phyloP scores from a whole-genome alignment of 2,113 vertebrate genomes.

The Nesoenas mayeri region DNA sequence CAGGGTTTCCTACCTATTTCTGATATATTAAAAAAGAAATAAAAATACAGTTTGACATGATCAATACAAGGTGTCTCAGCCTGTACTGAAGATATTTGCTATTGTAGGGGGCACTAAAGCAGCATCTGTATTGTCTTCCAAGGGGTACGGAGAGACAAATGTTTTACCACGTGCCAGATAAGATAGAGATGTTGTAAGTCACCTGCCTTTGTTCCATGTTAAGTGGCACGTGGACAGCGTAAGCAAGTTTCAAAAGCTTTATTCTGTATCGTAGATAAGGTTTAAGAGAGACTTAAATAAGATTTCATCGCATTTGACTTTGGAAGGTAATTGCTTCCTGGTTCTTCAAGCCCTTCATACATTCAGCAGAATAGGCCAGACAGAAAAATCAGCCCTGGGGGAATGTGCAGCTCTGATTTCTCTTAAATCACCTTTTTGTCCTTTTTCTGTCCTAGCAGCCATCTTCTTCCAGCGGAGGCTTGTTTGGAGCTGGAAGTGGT shows the following conservation, averaged over 20 bases:
- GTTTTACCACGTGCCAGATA: not conserved
- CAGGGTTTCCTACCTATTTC: not conserved
- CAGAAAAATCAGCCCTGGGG: not conserved
- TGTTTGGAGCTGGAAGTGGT: conserved; percentile 83
- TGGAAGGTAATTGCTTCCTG: not conserved
- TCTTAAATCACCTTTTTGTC: not conserved
- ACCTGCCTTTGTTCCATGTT: not conserved
- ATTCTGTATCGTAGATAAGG: not conserved
- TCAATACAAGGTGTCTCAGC: not conserved
- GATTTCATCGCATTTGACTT: not conserved
- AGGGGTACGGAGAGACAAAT: not conserved
- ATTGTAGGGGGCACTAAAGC: not conserved
- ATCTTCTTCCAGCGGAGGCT: conserved; percentile 73
- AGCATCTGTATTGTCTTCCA: not conserved
- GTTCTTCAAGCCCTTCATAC: not conserved
- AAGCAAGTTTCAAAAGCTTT: not conserved
- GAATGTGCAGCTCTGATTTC: not conserved
- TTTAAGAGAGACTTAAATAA: not conserved
- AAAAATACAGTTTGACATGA: not conserved
- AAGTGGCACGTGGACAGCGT: not conserved
- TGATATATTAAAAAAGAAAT: not conserved
- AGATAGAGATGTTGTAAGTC: not conserved
- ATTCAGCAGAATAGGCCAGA: not conserved
- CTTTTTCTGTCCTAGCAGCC: conserved; percentile 66
- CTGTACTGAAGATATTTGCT: not conserved